Base-by-base conservation (phyloP, 2,797 vertebrate species). In the Pangasius djambal region DNA sequence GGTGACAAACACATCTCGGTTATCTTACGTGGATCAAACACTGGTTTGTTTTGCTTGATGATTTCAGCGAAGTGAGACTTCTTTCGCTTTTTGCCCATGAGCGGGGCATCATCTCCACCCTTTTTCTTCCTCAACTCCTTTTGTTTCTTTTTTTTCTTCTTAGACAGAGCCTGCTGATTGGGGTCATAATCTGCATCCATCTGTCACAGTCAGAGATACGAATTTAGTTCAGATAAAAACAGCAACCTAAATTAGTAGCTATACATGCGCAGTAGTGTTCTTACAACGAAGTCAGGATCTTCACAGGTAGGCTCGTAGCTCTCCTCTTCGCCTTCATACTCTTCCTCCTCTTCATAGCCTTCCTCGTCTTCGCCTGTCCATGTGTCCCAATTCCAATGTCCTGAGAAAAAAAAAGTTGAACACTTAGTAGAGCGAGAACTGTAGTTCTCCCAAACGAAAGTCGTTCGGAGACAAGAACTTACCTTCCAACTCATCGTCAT, bases 161-260 rank as follows among this genome's bases (percentile, higher is more conserved):
- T 96, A 22, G 96, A 96, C 48, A 91, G 31, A 0, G 90, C 83
- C 3, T 92, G 95, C 89, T 96, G 95, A 78, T 87, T 94, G 59
- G 97, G 97, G 92, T 98, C 96, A 0, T 96, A 98, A 92, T 99
- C 98, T 0, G 97, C 97, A 0, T 99, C 98, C 98, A 99, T 99
- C 98, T 98, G 85, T 61, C n/a, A 57, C 31, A 86, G 28, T 0
- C 37, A 20, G 37, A 63, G 10, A 91, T 31, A 84, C 0, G 8
- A 22, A 10, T 67, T 61, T 63, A 67, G 3, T n/a, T n/a, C 67
- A 50, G 40, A 44, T 37, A 28, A 69, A 52, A 37, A 40, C 12
- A n/a, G 31, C n/a, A 4, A 34, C 3, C 10, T 3, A 20, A 55
- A n/a, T 2, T 4, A 57, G 6, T 28, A 13, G 34, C 15, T 6